Percentiles rank a stretch among this genome's conserved stretches.
Evolutionary conservation across 2,797 vertebrate species (phyloP).

Genomic region (Leucoraja ocellata): DNA sequence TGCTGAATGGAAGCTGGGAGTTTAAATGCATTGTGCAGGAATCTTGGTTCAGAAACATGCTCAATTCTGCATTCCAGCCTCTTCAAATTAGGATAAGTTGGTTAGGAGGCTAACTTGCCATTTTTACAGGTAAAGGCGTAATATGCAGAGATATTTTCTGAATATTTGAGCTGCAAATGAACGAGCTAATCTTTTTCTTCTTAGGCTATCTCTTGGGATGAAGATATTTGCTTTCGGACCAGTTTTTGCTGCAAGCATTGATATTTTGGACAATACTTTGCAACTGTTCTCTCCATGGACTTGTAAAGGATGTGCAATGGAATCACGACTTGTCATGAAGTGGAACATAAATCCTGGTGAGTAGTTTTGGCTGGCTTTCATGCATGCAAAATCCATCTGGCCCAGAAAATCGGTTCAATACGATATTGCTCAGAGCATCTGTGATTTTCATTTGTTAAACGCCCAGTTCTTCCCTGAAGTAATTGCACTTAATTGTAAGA

Average conservation of each 20-base stretch:
- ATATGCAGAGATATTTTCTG: not conserved
- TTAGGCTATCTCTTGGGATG: too few relatives aligned
- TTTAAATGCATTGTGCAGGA: not conserved
- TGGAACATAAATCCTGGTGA: not conserved
- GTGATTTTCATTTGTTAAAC: not conserved
- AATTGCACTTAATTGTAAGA: not conserved
- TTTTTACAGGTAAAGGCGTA: not conserved
- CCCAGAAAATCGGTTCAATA: not conserved
- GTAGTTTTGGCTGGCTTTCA: not conserved
- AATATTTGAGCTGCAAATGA: not conserved
- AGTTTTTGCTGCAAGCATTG: not conserved
- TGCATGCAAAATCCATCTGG: not conserved
- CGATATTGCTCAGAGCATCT: not conserved
- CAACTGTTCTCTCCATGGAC: not conserved
- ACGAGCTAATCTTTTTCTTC: not conserved
- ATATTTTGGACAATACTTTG: not conserved
- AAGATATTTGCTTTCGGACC: too few relatives aligned
- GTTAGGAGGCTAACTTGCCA: not conserved
- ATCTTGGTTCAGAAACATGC: not conserved
- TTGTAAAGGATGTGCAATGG: not conserved
- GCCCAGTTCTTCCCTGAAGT: not conserved
- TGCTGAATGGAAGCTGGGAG: not conserved
- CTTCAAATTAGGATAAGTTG: not conserved
- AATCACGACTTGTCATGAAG: not conserved
- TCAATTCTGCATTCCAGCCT: not conserved